Evolutionary conservation across 2,113 vertebrate genomes (phyloP), one percentile per base, ranked within the genome.

Genomic region (Panurus biarmicus): DNA sequence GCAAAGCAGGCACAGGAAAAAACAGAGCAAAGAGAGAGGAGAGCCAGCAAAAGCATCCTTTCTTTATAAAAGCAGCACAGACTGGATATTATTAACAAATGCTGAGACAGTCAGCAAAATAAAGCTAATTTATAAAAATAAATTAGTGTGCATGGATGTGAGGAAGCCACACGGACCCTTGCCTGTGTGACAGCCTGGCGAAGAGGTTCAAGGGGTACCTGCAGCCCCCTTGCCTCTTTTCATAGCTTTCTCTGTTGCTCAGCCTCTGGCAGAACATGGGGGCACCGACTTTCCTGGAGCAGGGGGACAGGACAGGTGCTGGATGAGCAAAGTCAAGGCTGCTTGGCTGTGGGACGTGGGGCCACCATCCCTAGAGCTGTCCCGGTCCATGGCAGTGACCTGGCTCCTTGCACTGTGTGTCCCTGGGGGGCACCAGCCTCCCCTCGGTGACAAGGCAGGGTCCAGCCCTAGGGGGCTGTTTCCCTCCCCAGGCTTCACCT

Each of bases 381-480:
- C 28, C 38, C 0, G 0, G 28, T 7, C 20, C n/a, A 1, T 0
- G 16, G 64, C 70, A 45, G 38, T 5, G 22, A 15, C 36, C 15
- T 2, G 53, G 44, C 36, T 54, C 28, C 11, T 2, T 3, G 23
- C 6, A 9, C 29, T 44, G 22, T 21, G 3, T 2, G 0, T 21
- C 64, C 36, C n/a, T 11, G 36, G 14, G 16, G 31, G 13, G 2
- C 31, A 42, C 16, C 62, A 75, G 53, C 21, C 19, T 67, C 40
- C 40, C 24, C 21, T 11, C 12, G 2, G 19, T 2, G 3, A 71
- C 53, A 50, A 38, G 51, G n/a, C 60, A 93, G 16, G 13, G 51
- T 53, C 29, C 56, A 38, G 60, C 12, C 48, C 4, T 13, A 8
- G 15, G 2, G 9, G 18, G 47, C 7, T 76, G n/a, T 3, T 79